Percentiles rank a stretch among this genome's conserved stretches.
Conservation (phyloP, 2,797 vertebrate genomes). For the Leptatherina wallacei region DNA sequence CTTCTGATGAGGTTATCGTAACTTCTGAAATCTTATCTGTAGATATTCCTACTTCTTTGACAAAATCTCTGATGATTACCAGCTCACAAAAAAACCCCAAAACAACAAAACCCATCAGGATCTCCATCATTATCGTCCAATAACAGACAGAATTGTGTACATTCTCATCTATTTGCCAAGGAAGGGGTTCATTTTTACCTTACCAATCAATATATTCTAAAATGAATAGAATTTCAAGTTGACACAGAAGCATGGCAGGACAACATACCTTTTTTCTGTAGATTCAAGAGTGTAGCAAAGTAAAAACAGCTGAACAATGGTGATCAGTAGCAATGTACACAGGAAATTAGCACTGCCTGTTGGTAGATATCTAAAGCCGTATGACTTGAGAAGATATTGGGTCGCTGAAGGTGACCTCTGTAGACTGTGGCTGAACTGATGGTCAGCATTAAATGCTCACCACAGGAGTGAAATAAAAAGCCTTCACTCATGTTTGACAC, state of each 20-base stretch:
- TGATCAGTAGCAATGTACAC: background rate
- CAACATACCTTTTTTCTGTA: background rate
- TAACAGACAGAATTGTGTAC: background rate
- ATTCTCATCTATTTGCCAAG: background rate
- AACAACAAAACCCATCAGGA: background rate
- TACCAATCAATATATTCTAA: background rate
- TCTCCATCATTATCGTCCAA: background rate
- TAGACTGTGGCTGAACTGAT: background rate
- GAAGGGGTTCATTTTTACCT: background rate
- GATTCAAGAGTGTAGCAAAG: background rate
- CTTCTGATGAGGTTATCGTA: slow-evolving; percentile 21
- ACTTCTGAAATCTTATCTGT: slow-evolving; percentile 16
- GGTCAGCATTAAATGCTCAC: background rate
- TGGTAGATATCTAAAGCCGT: background rate
- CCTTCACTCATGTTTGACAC: background rate
- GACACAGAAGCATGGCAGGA: background rate
- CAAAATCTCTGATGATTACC: background rate
- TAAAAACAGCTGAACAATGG: background rate
- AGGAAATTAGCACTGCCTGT: background rate
- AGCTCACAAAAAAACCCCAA: slow-evolving; percentile 1
- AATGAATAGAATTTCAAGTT: background rate
- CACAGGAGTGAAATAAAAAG: background rate
- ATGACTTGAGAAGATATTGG: background rate
- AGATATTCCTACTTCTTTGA: slow-evolving; percentile 2
- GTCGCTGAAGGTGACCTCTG: background rate